Conservation (phyloP, 1,140 invertebrate genomes). For the Delia radicum region DNA sequence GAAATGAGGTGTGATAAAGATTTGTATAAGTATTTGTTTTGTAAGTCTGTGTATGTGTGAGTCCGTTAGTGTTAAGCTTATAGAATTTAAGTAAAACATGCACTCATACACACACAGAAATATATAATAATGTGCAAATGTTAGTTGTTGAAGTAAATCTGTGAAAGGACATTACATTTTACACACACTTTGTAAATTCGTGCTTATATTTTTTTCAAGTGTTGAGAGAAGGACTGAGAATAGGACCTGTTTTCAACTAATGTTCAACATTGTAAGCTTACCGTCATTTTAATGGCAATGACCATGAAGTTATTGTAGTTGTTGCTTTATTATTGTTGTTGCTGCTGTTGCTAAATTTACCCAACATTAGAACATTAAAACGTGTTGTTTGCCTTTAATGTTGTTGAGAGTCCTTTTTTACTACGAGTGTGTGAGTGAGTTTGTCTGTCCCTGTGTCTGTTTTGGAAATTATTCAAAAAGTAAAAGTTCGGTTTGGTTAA, state of each 20-base stretch:
- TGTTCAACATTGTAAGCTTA: neutral
- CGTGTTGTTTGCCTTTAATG: conserved; percentile 18
- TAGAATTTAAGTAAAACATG: neutral
- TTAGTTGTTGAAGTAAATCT: conserved; percentile 10
- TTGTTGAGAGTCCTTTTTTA: neutral
- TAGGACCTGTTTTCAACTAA: neutral
- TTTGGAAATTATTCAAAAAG: conserved; percentile 5
- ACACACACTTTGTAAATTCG: neutral
- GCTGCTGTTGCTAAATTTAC: neutral
- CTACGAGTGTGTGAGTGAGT: neutral
- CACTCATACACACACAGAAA: neutral
- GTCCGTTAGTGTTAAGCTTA: neutral
- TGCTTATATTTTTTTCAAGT: neutral
- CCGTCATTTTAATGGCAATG: conserved; percentile 13
- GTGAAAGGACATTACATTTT: conserved; percentile 19
- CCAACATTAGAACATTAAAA: conserved; percentile 16
- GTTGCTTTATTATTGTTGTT: neutral
- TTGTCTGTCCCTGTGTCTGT: neutral
- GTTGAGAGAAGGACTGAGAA: neutral
- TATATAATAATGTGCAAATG: neutral
- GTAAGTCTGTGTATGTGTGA: neutral
- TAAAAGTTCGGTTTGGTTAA: neutral
- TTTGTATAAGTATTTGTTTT: too few species aligned
- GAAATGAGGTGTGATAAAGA: conserved; percentile 21
- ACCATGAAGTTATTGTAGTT: conserved; percentile 11